These are phyloP conservation scores for Argyresthia goedartella DNA, from an alignment of 2,888 invertebrate species.

Conservation along the genomic window DNA sequence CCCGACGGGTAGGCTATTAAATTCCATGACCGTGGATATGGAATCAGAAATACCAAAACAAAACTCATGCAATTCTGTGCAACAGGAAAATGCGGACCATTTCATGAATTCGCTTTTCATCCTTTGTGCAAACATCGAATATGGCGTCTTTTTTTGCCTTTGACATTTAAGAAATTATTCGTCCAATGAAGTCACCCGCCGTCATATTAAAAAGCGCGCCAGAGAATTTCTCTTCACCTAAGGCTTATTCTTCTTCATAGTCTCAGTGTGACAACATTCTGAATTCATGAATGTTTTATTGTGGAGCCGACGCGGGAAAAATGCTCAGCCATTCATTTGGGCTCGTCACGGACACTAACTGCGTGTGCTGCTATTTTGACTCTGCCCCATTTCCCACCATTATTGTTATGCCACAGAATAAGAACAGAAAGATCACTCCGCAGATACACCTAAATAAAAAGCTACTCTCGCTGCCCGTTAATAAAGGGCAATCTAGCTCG, in stretches of 20 bases:
- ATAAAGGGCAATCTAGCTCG: too few species aligned
- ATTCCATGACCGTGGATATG: too few species aligned
- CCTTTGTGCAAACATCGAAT: background rate
- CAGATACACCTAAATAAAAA: too few species aligned
- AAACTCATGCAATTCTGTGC: too few species aligned
- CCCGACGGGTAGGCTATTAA: too few species aligned
- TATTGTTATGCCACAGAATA: background rate
- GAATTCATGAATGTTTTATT: constrained; percentile 65
- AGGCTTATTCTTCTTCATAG: background rate
- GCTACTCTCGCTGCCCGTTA: too few species aligned
- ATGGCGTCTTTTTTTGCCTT: background rate
- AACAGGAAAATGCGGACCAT: too few species aligned
- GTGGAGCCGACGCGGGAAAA: constrained; percentile 52
- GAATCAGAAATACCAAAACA: too few species aligned
- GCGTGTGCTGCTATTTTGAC: constrained; percentile 34
- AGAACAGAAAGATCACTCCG: background rate
- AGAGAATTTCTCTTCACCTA: background rate
- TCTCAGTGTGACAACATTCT: constrained; percentile 27
- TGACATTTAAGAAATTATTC: background rate
- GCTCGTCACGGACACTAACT: constrained; percentile 63
- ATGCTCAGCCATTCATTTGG: constrained; percentile 55
- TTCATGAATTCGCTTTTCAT: too few species aligned
- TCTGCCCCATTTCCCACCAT: background rate
- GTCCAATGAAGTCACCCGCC: background rate
- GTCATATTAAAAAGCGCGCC: background rate